Evolutionary conservation across 2,797 vertebrate species (phyloP), one percentile per base, ranked within the genome.

Genomic region (Dryobates pubescens): DNA sequence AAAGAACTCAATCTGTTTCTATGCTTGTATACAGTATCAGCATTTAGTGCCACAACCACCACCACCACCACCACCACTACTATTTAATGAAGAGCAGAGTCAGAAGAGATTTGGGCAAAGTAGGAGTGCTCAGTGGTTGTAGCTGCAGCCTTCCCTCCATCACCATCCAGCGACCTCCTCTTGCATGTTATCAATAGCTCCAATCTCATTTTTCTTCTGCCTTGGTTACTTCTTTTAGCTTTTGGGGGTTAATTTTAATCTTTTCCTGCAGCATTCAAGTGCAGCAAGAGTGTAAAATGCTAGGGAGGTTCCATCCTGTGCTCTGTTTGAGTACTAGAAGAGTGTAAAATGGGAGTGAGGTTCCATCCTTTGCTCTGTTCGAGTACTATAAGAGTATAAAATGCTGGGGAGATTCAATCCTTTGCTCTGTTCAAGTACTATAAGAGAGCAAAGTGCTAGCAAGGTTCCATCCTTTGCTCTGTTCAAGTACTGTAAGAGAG

Each of bases 121-220:
- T 94, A 96, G 95, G 95, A 92, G 90, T 94, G 96, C 79, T 76
- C 91, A 36, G 92, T 97, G 95, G 97, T 97, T 97, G 96, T 96
- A 95, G 97, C 90, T 94, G 94, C 98, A 97, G 97, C 97, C 54
- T 93, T 97, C 97, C 96, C 95, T 96, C 96, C 68, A 62, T 96
- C 96, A 92, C 91, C 90, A 92, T 96, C 96, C 88, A 95, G 94
- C 97, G 24, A 96, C 95, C 93, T 96, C 93, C 89, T 97, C 97
- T 98, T 98, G 98, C 98, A 98, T 98, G 98, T 43, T 97, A 94
- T 96, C 92, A 90, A 86, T 97, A 96, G 93, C 97, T 97, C 95
- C 93, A 92, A 94, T 81, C 92, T 97, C 92, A 95, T 97, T 94
- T 95, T 89, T 79, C 56, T 89, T 88, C 96, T 95, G 59, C 86